A percentile compares a stretch with the other conserved stretches of the same genome.
Conservation (phyloP, 2,888 invertebrate genomes). For the Zele albiditarsus region DNA sequence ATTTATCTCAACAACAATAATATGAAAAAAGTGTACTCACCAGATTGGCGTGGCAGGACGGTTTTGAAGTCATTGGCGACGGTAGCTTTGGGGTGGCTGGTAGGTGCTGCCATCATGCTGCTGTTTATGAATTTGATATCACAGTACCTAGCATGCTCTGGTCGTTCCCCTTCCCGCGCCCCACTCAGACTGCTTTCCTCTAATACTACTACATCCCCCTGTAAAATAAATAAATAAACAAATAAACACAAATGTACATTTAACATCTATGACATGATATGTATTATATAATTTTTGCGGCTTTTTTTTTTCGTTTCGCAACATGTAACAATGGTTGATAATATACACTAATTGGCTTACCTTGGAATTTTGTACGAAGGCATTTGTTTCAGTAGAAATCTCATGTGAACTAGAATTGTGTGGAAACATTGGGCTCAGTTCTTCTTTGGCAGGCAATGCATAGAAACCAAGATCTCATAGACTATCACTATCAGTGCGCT, state of each 20-base stretch:
- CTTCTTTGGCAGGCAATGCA: constrained; percentile 76
- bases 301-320: not conserved
- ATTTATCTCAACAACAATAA: not conserved
- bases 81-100: constrained; percentile 72
- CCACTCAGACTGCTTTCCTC: constrained; percentile 72
- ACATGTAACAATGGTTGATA: not conserved
- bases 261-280: not conserved
- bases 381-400: constrained; percentile 75
- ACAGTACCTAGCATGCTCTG: constrained; percentile 73
- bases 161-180: constrained; percentile 71
- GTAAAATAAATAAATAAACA: constrained; percentile 44
- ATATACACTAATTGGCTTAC: constrained; percentile 55
- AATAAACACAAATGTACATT: constrained; percentile 25
- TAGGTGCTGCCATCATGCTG: constrained; percentile 72
- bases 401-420: constrained; percentile 76
- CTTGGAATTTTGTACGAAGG: constrained; percentile 75
- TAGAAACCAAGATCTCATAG: constrained; percentile 74
- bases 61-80: constrained; percentile 73
- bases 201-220: constrained; percentile 74
- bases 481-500: constrained; percentile 72
- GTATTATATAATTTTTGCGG: not conserved
- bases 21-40: constrained; percentile 53
- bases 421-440: constrained; percentile 76
- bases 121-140: constrained; percentile 73
- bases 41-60: constrained; percentile 73